phyloP scores from a whole-genome alignment of 2,113 vertebrate genomes.

The Hippocampus comes region DNA sequence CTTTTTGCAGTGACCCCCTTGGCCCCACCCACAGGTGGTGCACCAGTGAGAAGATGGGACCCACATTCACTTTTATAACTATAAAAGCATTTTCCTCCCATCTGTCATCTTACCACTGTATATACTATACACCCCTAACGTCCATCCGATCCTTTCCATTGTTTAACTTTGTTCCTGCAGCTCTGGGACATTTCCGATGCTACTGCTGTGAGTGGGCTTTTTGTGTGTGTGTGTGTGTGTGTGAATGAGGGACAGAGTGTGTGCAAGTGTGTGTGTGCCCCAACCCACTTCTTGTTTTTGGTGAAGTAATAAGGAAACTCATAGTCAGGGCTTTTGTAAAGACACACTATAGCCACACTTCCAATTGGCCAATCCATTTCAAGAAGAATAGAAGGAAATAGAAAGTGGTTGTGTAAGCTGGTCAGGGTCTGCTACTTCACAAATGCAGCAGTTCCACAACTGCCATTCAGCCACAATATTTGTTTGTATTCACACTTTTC shows the following conservation, averaged over 20 bases:
- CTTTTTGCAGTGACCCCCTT: too few relatives aligned
- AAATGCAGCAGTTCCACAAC: constrained; percentile 15
- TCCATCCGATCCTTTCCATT: constrained; percentile 11
- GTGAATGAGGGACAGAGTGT: not conserved
- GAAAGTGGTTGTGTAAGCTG: constrained; percentile 47
- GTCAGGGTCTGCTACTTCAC: constrained; percentile 20
- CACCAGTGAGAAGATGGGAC: too few relatives aligned
- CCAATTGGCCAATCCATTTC: constrained; percentile 35
- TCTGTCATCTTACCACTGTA: constrained; percentile 22
- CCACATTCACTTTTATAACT: too few relatives aligned
- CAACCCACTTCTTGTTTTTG: constrained; percentile 61
- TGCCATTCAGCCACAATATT: constrained; percentile 3
- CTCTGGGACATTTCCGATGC: constrained; percentile 59
- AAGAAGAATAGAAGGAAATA: constrained; percentile 55
- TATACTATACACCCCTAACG: not conserved
- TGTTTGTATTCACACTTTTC: constrained; percentile 3
- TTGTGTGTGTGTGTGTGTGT: constrained; percentile 2
- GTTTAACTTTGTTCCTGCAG: constrained; percentile 36
- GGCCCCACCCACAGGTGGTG: too few relatives aligned
- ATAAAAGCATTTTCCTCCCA: not conserved
- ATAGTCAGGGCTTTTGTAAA: constrained; percentile 59
- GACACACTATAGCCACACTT: constrained; percentile 28
- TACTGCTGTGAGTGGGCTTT: constrained; percentile 7
- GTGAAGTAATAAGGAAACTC: constrained; percentile 62
- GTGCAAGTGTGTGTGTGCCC: constrained; percentile 8